These are phyloP conservation scores for Dicranocentrus wangi DNA, from an alignment of 2,888 invertebrate genomes.

Conservation along the genomic window DNA sequence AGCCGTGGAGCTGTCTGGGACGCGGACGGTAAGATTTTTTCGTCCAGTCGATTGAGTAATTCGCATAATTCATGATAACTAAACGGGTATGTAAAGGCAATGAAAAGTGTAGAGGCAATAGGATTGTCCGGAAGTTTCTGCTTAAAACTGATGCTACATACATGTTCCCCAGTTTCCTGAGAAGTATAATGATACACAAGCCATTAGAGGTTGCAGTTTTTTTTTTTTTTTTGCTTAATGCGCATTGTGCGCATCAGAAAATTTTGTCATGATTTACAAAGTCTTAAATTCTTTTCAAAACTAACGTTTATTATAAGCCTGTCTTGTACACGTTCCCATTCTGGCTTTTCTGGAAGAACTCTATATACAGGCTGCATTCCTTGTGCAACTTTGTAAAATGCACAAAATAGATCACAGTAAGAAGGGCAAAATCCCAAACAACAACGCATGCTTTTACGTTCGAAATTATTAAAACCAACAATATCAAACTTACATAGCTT, in stretches of 20 bases:
- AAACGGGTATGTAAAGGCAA: conserved; percentile 94
- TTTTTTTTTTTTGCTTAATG: no score
- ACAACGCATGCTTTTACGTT: not conserved
- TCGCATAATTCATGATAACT: conserved; percentile 88
- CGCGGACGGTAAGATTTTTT: conserved; percentile 61
- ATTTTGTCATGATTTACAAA: not conserved
- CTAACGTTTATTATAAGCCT: conserved; percentile 69
- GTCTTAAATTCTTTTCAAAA: not conserved
- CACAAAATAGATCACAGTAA: not conserved
- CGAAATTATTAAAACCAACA: not conserved
- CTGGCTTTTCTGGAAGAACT: conserved; percentile 83
- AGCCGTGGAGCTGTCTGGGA: conserved; percentile 8
- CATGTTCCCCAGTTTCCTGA: conserved; percentile 82
- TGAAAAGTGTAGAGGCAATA: conserved; percentile 83
- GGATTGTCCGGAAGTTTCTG: conserved; percentile 82
- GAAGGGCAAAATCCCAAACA: no score
- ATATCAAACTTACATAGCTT: conserved; percentile 80
- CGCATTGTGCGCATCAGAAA: no score
- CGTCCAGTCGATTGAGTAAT: conserved; percentile 82
- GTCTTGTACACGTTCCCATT: conserved; percentile 82
- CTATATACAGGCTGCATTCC: conserved; percentile 90
- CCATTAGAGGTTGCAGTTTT: no score
- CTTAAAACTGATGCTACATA: conserved; percentile 84
- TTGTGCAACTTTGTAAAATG: conserved; percentile 79
- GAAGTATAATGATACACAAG: conserved; percentile 33